Evolutionary conservation across 2,797 vertebrate genomes (phyloP).

Genomic region (Streptopelia turtur): DNA sequence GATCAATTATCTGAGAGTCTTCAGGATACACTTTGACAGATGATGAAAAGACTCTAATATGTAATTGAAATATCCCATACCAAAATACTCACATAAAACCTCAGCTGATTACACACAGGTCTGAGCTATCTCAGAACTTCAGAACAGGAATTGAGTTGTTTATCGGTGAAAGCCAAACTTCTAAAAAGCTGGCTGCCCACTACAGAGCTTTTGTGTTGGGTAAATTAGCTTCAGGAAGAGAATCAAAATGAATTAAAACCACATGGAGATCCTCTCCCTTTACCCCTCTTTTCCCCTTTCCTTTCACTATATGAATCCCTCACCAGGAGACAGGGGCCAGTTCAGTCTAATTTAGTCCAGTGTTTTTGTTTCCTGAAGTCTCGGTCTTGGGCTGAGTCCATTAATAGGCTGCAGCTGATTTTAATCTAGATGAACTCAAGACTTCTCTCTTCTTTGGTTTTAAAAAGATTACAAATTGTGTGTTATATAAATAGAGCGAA

Average conservation of each 20-base stretch:
- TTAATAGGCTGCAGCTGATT: constrained; percentile 81
- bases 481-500: constrained; percentile 70
- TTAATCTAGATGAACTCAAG: constrained; percentile 80
- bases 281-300: constrained; percentile 37
- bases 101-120: constrained; percentile 74
- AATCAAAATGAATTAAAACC: constrained; percentile 81
- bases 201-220: constrained; percentile 74
- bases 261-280: constrained; percentile 73
- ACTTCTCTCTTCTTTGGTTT: constrained; percentile 73
- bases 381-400: constrained; percentile 73
- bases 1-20: constrained; percentile 50
- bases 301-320: constrained; percentile 55
- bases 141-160: constrained; percentile 67
- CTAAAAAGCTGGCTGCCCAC: constrained; percentile 51
- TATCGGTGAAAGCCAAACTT: constrained; percentile 65
- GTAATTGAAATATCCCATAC: constrained; percentile 74
- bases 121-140: constrained; percentile 66
- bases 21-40: constrained; percentile 65
- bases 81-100: constrained; percentile 77
- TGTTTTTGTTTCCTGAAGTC: constrained; percentile 82
- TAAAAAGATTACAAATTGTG: constrained; percentile 79
- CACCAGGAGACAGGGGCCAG: constrained; percentile 76
- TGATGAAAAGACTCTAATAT: constrained; percentile 76
- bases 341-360: constrained; percentile 78
- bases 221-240: constrained; percentile 79